Conservation (phyloP, 2,113 vertebrate genomes). For the Rhynchomys soricoides region DNA sequence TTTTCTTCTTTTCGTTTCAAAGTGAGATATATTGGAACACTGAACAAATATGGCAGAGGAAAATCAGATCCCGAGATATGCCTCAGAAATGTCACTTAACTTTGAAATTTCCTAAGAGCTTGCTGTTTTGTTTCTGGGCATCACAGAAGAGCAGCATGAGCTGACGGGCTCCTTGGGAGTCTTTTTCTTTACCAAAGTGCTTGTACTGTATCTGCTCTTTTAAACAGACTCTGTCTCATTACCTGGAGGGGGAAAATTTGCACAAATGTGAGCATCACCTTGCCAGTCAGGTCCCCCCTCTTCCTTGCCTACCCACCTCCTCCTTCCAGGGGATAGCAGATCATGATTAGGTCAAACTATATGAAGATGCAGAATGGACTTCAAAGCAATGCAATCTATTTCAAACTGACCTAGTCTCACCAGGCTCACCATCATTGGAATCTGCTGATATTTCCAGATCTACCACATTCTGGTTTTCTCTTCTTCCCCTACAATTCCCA, state of each 20-base stretch:
- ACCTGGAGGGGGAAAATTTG: not conserved
- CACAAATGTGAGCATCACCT: not conserved
- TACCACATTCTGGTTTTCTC: not conserved
- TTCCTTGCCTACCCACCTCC: not conserved
- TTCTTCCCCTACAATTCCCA: no score
- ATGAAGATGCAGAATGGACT: not conserved
- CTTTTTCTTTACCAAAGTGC: not conserved
- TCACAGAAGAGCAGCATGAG: not conserved
- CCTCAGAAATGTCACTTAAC: not conserved
- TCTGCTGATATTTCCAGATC: not conserved
- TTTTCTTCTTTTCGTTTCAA: not conserved
- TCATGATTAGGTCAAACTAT: not conserved
- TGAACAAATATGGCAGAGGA: not conserved
- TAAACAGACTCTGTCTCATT: not conserved
- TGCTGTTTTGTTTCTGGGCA: not conserved
- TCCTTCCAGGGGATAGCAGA: not conserved
- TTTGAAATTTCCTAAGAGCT: not conserved
- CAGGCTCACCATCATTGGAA: not conserved
- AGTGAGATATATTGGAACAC: not conserved
- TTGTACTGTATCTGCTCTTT: not conserved
- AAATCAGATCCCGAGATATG: not conserved
- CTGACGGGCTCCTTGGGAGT: not conserved
- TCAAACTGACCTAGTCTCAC: not conserved
- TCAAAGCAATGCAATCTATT: not conserved
- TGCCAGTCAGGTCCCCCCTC: not conserved